phyloP scores from a whole-genome alignment of 2,797 vertebrate species.

The Nannoperca obscura region DNA sequence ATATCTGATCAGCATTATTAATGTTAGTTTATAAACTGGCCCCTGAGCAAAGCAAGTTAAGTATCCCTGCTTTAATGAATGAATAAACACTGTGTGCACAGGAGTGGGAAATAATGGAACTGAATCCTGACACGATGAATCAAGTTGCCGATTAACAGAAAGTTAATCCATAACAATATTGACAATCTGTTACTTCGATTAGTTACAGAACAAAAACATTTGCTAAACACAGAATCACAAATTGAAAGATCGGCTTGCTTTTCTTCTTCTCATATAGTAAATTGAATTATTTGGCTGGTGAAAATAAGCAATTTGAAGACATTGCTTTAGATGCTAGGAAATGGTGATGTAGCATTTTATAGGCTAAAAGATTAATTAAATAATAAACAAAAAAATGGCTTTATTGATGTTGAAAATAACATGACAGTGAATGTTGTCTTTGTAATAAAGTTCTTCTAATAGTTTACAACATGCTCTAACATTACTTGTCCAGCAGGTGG shows the following conservation, averaged over 20 bases:
- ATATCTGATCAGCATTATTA: too few species aligned
- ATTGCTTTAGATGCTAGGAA: neutral
- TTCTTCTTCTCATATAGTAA: neutral
- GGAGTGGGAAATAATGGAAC: too few species aligned
- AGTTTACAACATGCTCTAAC: neutral
- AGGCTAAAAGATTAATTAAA: neutral
- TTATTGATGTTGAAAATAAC: neutral
- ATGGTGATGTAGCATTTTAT: neutral
- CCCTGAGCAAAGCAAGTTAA: too few species aligned
- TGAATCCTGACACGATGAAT: too few species aligned
- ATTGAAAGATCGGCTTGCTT: neutral
- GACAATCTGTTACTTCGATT: neutral
- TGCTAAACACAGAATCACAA: neutral
- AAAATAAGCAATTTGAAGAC: neutral
- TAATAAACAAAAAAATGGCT: neutral
- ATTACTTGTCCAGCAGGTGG: conserved; percentile 42
- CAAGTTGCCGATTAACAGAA: neutral
- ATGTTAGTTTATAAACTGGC: too few species aligned
- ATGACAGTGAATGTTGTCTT: neutral
- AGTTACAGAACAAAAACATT: neutral
- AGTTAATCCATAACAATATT: neutral
- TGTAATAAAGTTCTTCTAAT: neutral
- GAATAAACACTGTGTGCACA: too few species aligned
- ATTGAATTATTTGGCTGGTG: neutral
- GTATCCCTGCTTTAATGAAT: too few species aligned